Conservation (phyloP, 35 echinoderm and acorn worm species). For the Chiridota heheva region DNA sequence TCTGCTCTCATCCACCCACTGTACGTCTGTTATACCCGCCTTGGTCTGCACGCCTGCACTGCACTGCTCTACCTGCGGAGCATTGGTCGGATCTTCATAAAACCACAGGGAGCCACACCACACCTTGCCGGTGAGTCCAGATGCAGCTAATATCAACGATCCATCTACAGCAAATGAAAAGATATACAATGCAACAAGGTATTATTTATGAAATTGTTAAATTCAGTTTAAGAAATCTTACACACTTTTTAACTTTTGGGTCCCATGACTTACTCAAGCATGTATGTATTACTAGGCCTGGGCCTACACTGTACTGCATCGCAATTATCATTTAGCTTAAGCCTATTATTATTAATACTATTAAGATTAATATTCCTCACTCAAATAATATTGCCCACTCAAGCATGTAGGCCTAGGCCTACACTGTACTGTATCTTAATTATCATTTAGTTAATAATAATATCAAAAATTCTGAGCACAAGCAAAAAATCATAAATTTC, state of each 20-base stretch:
- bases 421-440: no score
- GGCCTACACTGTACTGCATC: not conserved
- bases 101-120: slow-evolving; percentile 96
- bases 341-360: no score
- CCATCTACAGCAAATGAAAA: slow-evolving; percentile 75
- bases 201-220: not conserved
- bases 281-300: not conserved
- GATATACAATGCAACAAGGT: slow-evolving; percentile 7
- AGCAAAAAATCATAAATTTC: no score
- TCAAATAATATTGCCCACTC: no score
- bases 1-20: slow-evolving; percentile 95
- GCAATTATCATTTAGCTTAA: not conserved
- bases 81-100: slow-evolving; percentile 84
- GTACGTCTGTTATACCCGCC: slow-evolving; percentile 83
- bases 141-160: slow-evolving; percentile 80
- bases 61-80: slow-evolving; percentile 70
- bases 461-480: no score
- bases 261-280: not conserved
- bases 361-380: no score
- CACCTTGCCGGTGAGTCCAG: slow-evolving; percentile 72
- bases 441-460: no score
- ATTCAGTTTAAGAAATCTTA: not conserved
- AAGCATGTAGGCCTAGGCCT: no score
- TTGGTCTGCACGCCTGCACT: slow-evolving; percentile 92
- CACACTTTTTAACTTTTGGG: not conserved